Conservation (phyloP, 2,888 invertebrate genomes). For the Drosophila conformis region DNA sequence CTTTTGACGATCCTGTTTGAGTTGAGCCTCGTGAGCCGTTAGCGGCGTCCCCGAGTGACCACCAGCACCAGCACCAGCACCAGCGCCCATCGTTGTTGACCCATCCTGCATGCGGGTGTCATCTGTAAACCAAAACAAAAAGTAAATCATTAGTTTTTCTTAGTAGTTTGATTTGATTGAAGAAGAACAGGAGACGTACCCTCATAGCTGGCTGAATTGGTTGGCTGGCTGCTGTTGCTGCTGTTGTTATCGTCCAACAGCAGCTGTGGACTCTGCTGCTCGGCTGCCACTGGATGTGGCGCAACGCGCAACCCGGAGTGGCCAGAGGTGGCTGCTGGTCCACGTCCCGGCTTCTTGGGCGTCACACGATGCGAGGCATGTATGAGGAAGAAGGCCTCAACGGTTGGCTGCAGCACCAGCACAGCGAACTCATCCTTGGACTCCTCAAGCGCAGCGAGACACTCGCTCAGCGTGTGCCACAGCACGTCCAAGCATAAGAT, state of each 20-base stretch:
- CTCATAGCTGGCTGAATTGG: conserved; percentile 47
- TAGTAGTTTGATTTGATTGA: neutral
- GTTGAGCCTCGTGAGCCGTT: conserved; percentile 62
- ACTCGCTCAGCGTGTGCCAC: conserved; percentile 92
- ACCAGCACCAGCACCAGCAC: neutral
- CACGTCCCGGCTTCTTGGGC: conserved; percentile 51
- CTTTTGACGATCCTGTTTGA: conserved; percentile 87
- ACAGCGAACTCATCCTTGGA: conserved; percentile 95
- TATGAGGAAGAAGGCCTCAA: conserved; percentile 95
- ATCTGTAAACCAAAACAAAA: conserved; percentile 26
- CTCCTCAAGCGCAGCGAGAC: conserved; percentile 91
- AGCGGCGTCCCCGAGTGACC: conserved; percentile 32
- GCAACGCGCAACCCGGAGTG: conserved; percentile 29
- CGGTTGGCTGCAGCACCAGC: conserved; percentile 93
- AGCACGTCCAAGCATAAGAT: conserved; percentile 89
- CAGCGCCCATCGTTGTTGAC: conserved; percentile 8
- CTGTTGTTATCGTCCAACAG: conserved; percentile 41
- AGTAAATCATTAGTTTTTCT: neutral
- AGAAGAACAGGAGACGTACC: conserved; percentile 29
- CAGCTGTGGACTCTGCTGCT: conserved; percentile 35
- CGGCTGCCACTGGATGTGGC: conserved; percentile 26
- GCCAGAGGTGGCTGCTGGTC: neutral
- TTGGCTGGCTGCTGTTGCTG: conserved; percentile 31
- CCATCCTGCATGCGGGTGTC: conserved; percentile 61
- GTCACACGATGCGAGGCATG: conserved; percentile 88